Evolutionary conservation across 2,113 vertebrate genomes (phyloP), one percentile per base, ranked within the genome.

Genomic region (Capreolus pygargus): DNA sequence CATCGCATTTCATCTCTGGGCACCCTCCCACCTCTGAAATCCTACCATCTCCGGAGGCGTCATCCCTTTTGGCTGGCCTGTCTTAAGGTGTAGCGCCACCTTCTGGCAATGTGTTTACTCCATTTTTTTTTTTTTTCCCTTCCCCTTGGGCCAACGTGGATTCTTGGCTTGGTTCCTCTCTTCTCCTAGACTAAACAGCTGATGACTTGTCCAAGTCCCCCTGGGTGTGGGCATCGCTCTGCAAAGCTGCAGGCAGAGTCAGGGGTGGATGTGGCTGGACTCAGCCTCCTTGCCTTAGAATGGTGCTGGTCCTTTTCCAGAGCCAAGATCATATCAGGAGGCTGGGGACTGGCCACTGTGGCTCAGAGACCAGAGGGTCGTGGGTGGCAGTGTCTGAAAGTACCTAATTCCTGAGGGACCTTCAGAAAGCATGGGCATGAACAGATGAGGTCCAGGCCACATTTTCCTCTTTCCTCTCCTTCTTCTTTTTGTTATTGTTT

Each of bases 41-140:
- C 52, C 76, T 33, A 0, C 0, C 2, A 2, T 74, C 67, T 50
- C 52, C 0, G 27, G 90, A 98, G 90, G 58, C 89, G 7, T 50
- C 54, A 50, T 92, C 98, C 94, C 60, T 96, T 45, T 82, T 43
- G 96, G 79, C 82, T 0, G 6, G 98, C 95, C 94, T 98, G 67
- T 84, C 98, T 98, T 98, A 98, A 98, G 97, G 98, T 85, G 94
- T 84, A 99, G 98, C 98, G 98, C 98, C 98, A 99, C 98, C 99
- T 99, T 98, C 99, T 99, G 99, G 99, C 91, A 95, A 81, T 7
- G 88, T 54, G 90, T 84, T 97, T 43, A 96, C 82, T 96, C 14
- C 96, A 23, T 91, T 60, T 60, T 43, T 86, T 57, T 86, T 81
- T 61, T 33, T 74, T 55, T 85, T 67, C 58, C 28, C 58, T 67